Evolutionary conservation across 2,888 invertebrate species (phyloP).

Genomic region (Dione juno): DNA sequence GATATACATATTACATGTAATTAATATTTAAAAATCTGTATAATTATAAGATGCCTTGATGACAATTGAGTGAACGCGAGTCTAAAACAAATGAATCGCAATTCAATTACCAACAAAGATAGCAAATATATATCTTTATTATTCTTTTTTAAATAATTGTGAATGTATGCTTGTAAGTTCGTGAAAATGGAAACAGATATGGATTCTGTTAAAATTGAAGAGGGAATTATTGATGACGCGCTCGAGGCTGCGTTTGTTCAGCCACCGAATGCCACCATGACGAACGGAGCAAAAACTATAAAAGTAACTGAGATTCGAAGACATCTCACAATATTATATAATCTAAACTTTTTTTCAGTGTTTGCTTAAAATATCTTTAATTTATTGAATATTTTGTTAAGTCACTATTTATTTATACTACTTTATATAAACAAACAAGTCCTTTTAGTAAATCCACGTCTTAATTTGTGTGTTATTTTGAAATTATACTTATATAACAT

Average conservation of each 20-base stretch:
- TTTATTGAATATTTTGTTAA: constrained; percentile 72
- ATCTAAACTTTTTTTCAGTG: constrained; percentile 64
- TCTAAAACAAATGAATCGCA: not conserved
- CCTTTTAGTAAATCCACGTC: too few species aligned
- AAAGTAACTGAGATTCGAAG: constrained; percentile 65
- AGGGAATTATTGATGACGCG: constrained; percentile 80
- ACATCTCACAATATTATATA: constrained; percentile 71
- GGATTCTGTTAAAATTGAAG: constrained; percentile 67
- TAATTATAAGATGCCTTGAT: too few species aligned
- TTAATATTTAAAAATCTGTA: too few species aligned
- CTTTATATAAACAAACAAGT: too few species aligned
- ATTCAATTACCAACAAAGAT: not conserved
- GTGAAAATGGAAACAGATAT: constrained; percentile 63
- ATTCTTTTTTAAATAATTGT: not conserved
- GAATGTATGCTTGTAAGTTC: constrained; percentile 10
- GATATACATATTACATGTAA: too few species aligned
- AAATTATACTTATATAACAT: too few species aligned
- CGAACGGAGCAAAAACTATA: constrained; percentile 61
- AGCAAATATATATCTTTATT: not conserved
- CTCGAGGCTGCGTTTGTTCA: constrained; percentile 75
- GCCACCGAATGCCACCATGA: constrained; percentile 65
- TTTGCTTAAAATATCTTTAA: constrained; percentile 73
- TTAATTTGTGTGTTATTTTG: too few species aligned
- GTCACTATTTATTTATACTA: constrained; percentile 46
- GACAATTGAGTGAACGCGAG: too few species aligned